Base-by-base conservation (phyloP, 2,797 vertebrate species). In the Pteronotus mesoamericanus region DNA sequence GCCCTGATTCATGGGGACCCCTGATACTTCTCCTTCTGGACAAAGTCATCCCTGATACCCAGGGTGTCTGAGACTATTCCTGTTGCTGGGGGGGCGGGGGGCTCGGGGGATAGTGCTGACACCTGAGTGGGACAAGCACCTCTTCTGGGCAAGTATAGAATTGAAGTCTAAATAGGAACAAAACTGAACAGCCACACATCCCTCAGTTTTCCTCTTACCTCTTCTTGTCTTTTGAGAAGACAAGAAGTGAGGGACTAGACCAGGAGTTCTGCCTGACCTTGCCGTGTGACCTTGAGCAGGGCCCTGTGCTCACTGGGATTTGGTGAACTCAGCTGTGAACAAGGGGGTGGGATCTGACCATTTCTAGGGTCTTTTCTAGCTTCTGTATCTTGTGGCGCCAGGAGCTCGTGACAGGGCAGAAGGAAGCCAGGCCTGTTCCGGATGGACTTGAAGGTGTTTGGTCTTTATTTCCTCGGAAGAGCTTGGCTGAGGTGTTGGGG, bases 361-460 rank as follows among this genome's bases (percentile, higher is more conserved):
- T 37, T 53, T 66, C 55, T 48, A 48, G 87, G 55, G 59, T 87
- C 64, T 86, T 69, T 69, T 77, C 44, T 0, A 39, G 42, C 46
- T 51, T 15, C 69, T 44, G 44, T 19, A 1, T 57, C 83, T 72
- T n/a, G 24, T 80, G 71, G 77, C 10, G 14, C 87, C 44, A 22
- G 82, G 86, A 93, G 75, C 72, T 48, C 5, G 4, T 53, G 86
- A 88, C 86, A 10, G 75, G 68, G 69, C 88, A 68, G 85, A 51
- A 95, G 97, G 94, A 96, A 95, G 88, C 93, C 91, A 93, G 87
- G 87, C 95, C 95, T 51, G 1, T 90, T 95, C 92, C 86, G 68
- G 74, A 86, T 48, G 89, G 69, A 86, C 87, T 69, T 34, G 34
- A 87, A 94, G 96, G 94, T 95, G 89, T 95, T 95, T 93, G 91